Conservation (phyloP, 2,797 vertebrate genomes). For the Delichon dasypus region DNA sequence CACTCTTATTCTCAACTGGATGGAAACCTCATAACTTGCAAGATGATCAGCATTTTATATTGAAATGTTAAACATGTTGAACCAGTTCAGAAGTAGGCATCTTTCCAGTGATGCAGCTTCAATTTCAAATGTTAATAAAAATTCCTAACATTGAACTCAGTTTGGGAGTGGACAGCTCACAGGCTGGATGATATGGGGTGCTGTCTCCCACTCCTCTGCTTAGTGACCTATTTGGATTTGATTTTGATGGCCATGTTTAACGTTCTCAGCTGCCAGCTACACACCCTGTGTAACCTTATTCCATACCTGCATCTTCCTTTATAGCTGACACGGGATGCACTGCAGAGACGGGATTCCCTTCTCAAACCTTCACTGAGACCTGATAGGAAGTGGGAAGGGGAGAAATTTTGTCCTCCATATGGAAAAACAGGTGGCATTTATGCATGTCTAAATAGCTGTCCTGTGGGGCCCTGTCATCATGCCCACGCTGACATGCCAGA, state of each 20-base stretch:
- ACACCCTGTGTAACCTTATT: background rate
- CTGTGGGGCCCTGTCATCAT: background rate
- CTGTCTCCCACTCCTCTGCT: background rate
- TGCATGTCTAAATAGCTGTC: background rate
- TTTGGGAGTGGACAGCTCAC: constrained; percentile 15
- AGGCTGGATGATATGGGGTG: background rate
- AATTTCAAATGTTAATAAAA: constrained; percentile 60
- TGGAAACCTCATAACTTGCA: constrained; percentile 15
- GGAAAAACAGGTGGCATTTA: background rate
- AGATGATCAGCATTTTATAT: constrained; percentile 12
- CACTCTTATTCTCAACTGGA: background rate
- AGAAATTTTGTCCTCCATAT: background rate
- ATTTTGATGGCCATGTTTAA: background rate
- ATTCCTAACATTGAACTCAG: constrained; percentile 40
- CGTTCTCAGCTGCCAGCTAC: background rate
- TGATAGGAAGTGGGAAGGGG: background rate
- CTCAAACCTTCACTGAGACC: background rate
- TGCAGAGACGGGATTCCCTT: background rate
- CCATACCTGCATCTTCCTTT: background rate
- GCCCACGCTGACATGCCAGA: background rate
- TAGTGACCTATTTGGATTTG: background rate
- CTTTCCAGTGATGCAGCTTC: constrained; percentile 56
- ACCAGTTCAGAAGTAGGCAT: constrained; percentile 59
- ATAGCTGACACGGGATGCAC: background rate
- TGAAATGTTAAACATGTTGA: constrained; percentile 60